Conservation (phyloP, 2,888 invertebrate genomes). For the Eupeodes luniger region DNA sequence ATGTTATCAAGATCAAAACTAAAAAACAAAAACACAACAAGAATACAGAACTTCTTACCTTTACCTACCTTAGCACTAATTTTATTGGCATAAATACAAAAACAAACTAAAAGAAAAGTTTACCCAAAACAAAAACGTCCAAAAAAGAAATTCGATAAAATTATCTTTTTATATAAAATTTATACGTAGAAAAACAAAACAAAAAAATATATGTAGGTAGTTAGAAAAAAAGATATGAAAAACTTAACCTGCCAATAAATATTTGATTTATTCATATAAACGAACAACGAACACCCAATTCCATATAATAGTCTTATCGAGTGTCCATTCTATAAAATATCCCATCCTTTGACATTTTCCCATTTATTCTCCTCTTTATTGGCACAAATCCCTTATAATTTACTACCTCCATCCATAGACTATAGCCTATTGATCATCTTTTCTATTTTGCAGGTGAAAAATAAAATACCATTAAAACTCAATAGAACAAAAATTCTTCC, state of each 20-base stretch:
- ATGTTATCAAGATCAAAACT: not conserved
- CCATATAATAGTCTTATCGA: constrained; percentile 40
- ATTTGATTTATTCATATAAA: constrained; percentile 59
- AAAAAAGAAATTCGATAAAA: constrained; percentile 1
- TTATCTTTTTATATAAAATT: not conserved
- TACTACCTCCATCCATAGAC: constrained; percentile 34
- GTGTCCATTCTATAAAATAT: constrained; percentile 18
- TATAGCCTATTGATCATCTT: constrained; percentile 65
- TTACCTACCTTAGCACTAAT: not conserved
- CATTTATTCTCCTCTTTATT: constrained; percentile 67
- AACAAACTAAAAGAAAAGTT: not conserved
- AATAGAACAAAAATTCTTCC: constrained; percentile 47
- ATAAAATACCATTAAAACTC: constrained; percentile 65
- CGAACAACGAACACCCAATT: constrained; percentile 20
- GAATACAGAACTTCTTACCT: not conserved
- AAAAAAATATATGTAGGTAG: too few relatives aligned
- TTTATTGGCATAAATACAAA: not conserved
- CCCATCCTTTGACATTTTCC: constrained; percentile 45
- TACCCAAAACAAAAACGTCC: not conserved
- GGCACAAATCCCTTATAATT: constrained; percentile 72
- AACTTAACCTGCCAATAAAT: constrained; percentile 50
- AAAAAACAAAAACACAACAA: not conserved
- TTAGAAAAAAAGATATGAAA: not conserved
- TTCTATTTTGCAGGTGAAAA: constrained; percentile 73
- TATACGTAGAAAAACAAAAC: not conserved